Percentiles rank a stretch among this genome's conserved stretches.
These are phyloP conservation scores for Epistrophe grossulariae DNA, from an alignment of 2,888 invertebrate genomes.

Conservation along the genomic window DNA sequence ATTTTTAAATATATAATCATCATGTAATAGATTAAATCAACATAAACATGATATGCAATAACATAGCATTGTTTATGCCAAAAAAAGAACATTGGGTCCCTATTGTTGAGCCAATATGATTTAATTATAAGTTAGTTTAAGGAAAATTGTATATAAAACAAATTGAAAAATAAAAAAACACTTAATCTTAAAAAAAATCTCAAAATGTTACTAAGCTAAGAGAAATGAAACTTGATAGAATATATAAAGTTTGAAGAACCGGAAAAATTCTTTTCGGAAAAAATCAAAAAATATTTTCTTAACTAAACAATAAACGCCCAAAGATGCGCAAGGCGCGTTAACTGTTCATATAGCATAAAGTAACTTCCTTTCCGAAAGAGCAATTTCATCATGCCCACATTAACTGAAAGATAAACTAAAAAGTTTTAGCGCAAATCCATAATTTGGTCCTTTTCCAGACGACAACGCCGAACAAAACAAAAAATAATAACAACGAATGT, in stretches of 20 bases:
- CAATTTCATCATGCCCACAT: conserved; percentile 43
- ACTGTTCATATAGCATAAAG: conserved; percentile 16
- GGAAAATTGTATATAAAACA: too few relatives aligned
- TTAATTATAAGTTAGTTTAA: too few relatives aligned
- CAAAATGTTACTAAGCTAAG: neutral
- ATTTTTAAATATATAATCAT: too few relatives aligned
- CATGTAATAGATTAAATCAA: too few relatives aligned
- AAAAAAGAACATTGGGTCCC: too few relatives aligned
- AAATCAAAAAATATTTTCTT: conserved; percentile 23
- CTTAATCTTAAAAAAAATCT: too few relatives aligned
- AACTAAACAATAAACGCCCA: neutral
- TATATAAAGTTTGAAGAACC: neutral
- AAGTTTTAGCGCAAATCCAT: conserved; percentile 62
- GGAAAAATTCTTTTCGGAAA: neutral
- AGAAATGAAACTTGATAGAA: conserved; percentile 18
- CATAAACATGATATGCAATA: too few relatives aligned
- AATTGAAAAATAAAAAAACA: too few relatives aligned
- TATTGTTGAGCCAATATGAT: too few relatives aligned
- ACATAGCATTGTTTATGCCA: too few relatives aligned
- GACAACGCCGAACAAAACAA: neutral
- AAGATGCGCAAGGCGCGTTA: neutral
- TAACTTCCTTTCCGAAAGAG: conserved; percentile 35
- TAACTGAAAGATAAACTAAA: conserved; percentile 61
- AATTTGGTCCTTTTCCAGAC: conserved; percentile 58
- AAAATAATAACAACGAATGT: conserved; percentile 1